Evolutionary conservation across 1,140 invertebrate genomes (phyloP).

Genomic region (Araneus ventricosus): DNA sequence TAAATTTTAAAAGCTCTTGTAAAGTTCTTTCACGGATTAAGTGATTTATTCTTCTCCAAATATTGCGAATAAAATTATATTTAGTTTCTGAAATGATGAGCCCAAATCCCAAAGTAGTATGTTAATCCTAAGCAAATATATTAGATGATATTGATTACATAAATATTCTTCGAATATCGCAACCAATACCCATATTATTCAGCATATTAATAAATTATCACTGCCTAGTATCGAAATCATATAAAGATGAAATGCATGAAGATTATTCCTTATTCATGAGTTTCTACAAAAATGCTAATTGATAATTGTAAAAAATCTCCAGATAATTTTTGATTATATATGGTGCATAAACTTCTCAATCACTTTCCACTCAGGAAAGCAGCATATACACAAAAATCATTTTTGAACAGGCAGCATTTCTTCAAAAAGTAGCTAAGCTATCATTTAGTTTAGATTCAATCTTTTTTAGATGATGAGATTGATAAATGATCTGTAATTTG

Average conservation of each 20-base stretch:
- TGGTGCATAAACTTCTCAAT: too few species aligned
- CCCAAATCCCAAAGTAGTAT: neutral
- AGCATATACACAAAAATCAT: too few species aligned
- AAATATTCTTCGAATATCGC: neutral
- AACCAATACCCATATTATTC: neutral
- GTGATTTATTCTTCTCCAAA: neutral
- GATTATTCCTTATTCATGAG: neutral
- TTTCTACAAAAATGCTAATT: neutral
- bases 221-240: neutral
- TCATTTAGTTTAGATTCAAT: too few species aligned
- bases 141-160: neutral
- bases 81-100: neutral
- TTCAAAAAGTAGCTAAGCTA: too few species aligned
- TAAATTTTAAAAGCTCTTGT: neutral
- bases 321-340: neutral
- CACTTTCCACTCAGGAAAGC: too few species aligned
- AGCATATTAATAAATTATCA: neutral
- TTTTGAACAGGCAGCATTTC: too few species aligned
- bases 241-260: neutral
- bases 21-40: neutral
- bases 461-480: too few species aligned
- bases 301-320: neutral
- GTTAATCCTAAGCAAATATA: too few species aligned
- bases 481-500: too few species aligned
- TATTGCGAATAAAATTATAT: neutral